phyloP scores from a whole-genome alignment of 2,797 vertebrate genomes.

The Philypnodon macrostomus region DNA sequence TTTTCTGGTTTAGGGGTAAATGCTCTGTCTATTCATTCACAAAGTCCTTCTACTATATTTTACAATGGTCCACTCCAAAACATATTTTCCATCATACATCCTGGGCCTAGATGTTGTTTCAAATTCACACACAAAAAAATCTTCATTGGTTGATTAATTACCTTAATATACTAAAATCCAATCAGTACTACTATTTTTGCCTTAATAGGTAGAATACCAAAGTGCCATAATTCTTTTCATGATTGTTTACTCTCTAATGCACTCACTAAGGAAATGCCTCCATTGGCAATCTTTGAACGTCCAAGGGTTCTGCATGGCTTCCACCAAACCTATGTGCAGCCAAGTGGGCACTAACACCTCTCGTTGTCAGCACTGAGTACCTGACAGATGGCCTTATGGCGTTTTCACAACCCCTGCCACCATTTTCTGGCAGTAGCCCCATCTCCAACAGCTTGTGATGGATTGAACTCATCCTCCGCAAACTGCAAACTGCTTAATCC shows the following conservation, averaged over 20 bases:
- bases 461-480: constrained; percentile 48
- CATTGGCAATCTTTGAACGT: constrained; percentile 30
- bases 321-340: constrained; percentile 22
- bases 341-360: constrained; percentile 44
- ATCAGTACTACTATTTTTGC: too few relatives aligned
- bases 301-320: constrained; percentile 14
- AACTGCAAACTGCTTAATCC: constrained; percentile 9
- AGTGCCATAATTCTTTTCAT: too few relatives aligned
- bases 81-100: too few relatives aligned
- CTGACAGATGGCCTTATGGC: constrained; percentile 63
- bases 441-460: constrained; percentile 50
- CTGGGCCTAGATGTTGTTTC: too few relatives aligned
- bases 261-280: constrained; percentile 11
- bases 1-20: too few relatives aligned
- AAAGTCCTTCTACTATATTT: too few relatives aligned
- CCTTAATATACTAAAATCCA: too few relatives aligned
- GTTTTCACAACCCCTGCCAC: constrained; percentile 48
- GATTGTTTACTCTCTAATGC: constrained; percentile 14
- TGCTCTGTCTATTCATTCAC: too few relatives aligned
- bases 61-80: too few relatives aligned
- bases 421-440: constrained; percentile 53
- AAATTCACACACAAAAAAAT: too few relatives aligned
- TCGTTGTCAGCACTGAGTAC: constrained; percentile 53
- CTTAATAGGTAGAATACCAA: too few relatives aligned
- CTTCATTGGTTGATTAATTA: too few relatives aligned